phyloP scores from a whole-genome alignment of 2,113 vertebrate genomes.

The Leptodactylus fuscus region DNA sequence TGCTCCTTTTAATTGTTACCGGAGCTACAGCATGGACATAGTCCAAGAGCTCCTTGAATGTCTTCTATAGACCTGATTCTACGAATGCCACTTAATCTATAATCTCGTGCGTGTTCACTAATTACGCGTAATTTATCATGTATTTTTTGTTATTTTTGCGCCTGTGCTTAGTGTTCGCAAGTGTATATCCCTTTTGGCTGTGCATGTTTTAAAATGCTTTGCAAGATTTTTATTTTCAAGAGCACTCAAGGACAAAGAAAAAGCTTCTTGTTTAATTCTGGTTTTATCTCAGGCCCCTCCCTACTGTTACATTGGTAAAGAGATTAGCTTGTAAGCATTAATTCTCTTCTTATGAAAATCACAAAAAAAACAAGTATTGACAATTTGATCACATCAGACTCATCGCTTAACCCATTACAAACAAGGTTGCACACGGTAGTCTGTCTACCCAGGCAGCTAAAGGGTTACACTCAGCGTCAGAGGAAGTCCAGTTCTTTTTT shows the following conservation, averaged over 20 bases:
- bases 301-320: conserved; percentile 64
- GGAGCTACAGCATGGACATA: neutral
- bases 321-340: conserved; percentile 68
- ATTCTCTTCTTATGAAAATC: conserved; percentile 67
- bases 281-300: conserved; percentile 50
- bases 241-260: conserved; percentile 72
- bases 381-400: conserved; percentile 40
- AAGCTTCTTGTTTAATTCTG: conserved; percentile 60
- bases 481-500: conserved; percentile 56
- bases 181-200: conserved; percentile 23
- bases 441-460: neutral
- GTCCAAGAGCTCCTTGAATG: neutral
- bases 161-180: neutral
- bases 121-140: neutral
- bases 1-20: conserved; percentile 62
- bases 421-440: neutral
- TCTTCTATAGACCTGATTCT: neutral
- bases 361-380: conserved; percentile 41
- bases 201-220: conserved; percentile 30
- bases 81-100: too few relatives aligned
- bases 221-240: conserved; percentile 61
- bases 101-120: rapidly evolving
- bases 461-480: conserved; percentile 10
- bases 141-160: neutral
- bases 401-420: conserved; percentile 36